phyloP scores from a whole-genome alignment of 2,888 invertebrate species.

The Nomada ruficornis region DNA sequence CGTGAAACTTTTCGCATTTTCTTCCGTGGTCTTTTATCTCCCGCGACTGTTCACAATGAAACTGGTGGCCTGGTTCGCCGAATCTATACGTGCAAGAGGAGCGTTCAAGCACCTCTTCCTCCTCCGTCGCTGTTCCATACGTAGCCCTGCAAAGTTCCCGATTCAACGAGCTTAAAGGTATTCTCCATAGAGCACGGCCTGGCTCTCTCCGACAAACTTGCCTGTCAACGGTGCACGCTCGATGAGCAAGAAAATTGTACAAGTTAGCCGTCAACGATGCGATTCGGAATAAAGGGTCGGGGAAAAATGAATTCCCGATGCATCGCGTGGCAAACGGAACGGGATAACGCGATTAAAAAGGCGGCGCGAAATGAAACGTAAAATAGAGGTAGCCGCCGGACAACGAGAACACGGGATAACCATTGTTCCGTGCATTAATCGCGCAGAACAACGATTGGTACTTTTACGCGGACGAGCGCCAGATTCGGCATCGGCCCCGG shows the following conservation, averaged over 20 bases:
- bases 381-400: background rate
- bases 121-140: background rate
- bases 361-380: background rate
- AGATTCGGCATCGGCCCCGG: background rate
- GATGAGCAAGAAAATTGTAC: background rate
- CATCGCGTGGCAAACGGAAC: background rate
- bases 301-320: slow-evolving; percentile 3
- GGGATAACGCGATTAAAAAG: background rate
- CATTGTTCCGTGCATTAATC: too few species aligned
- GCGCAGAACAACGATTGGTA: too few species aligned
- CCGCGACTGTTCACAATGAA: slow-evolving; percentile 60
- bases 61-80: slow-evolving; percentile 53
- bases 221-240: background rate
- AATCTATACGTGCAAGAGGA: slow-evolving; percentile 11
- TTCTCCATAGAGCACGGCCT: background rate
- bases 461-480: too few species aligned
- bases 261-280: background rate
- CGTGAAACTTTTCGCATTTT: slow-evolving; percentile 69
- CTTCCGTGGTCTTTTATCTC: slow-evolving; percentile 59
- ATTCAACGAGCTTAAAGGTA: too few species aligned
- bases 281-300: background rate
- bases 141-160: background rate
- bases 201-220: background rate
- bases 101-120: background rate
- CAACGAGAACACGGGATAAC: slow-evolving; percentile 18